A percentile compares a stretch with the other conserved stretches of the same genome.
Conservation (phyloP, 1,140 invertebrate genomes). For the Drosophila guanche region DNA sequence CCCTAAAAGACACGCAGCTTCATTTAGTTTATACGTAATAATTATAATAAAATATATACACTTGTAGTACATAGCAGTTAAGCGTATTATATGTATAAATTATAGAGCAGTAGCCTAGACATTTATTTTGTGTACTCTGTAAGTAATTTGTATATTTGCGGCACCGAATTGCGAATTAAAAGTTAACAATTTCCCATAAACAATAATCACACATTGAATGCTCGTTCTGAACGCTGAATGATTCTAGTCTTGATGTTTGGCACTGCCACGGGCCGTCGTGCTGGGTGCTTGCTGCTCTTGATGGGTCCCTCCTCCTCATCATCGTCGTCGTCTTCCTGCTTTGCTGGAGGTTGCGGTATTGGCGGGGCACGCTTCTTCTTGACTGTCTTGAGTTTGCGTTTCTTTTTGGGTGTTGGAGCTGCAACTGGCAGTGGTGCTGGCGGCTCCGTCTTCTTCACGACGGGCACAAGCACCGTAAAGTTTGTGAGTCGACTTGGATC, state of each 20-base stretch:
- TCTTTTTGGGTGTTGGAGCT: no score
- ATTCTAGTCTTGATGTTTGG: no score
- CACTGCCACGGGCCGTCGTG: no score
- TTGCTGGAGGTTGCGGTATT: no score
- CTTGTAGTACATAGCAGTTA: slow-evolving; percentile 16
- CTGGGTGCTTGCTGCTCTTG: no score
- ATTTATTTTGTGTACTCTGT: slow-evolving; percentile 48
- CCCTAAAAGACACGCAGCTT: slow-evolving; percentile 41
- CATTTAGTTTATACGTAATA: slow-evolving; percentile 6
- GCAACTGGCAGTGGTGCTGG: no score
- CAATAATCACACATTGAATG: neutral
- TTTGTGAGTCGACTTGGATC: slow-evolving; percentile 40
- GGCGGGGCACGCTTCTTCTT: neutral
- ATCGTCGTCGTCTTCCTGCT: no score
- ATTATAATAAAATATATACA: slow-evolving; percentile 6
- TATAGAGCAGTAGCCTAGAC: slow-evolving; percentile 21
- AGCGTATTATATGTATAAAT: slow-evolving; percentile 29
- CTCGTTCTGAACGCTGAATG: no score
- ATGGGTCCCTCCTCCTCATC: no score
- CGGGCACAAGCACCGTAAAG: slow-evolving; percentile 50
- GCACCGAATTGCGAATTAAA: slow-evolving; percentile 66
- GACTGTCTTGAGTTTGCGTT: no score
- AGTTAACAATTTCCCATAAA: slow-evolving; percentile 48
- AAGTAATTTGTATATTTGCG: slow-evolving; percentile 63
- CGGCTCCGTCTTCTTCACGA: neutral